Base-by-base conservation (phyloP, 1,140 invertebrate species). In the Aradophagus sp. region DNA sequence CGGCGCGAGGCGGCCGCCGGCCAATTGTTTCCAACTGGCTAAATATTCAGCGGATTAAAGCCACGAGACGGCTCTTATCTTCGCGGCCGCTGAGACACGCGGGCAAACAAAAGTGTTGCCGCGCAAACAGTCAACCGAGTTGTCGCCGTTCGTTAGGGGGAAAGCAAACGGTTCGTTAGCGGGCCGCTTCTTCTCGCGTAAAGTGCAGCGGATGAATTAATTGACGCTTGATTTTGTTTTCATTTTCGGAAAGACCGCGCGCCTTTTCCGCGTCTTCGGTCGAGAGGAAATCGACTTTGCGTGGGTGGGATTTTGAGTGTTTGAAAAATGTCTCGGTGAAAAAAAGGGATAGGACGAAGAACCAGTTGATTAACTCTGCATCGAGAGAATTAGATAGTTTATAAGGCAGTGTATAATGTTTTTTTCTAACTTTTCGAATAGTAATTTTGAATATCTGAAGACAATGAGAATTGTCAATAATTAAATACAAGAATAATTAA, bases 21-120 rank as follows among this genome's bases (percentile, higher is more conserved):
- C n/a, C 32, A 50, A 66, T 56, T 53, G 53, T 38, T 32, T 4
- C 26, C 65, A 44, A 36, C 29, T 52, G 55, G 36, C 44, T 53
- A 55, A 61, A 61, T 68, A 61, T 53, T 53, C 42, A 53, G 34
- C 39, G 34, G 19, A 52, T 52, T 59, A 42, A 66, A 48, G n/a
- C 34, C 44, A 36, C 23, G 42, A 50, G 36, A 44, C 52, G 23
- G 4, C 45, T 66, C 36, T 56, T 50, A 48, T 66, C 44, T n/a
- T n/a, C n/a, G n/a, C n/a, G n/a, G n/a, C n/a, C 38, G 13, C 39
- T 15, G 11, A 3, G 10, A 10, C 34, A 53, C 13, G 29, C 31
- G 14, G 23, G 35, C n/a, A n/a, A n/a, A 39, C 39, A 53, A 41
- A 53, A 42, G 36, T 56, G 55, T 41, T 48, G 34, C 48, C 16